Evolutionary conservation across 2,888 invertebrate genomes (phyloP), one percentile per base, ranked within the genome.

Genomic region (Nycteola revayana): DNA sequence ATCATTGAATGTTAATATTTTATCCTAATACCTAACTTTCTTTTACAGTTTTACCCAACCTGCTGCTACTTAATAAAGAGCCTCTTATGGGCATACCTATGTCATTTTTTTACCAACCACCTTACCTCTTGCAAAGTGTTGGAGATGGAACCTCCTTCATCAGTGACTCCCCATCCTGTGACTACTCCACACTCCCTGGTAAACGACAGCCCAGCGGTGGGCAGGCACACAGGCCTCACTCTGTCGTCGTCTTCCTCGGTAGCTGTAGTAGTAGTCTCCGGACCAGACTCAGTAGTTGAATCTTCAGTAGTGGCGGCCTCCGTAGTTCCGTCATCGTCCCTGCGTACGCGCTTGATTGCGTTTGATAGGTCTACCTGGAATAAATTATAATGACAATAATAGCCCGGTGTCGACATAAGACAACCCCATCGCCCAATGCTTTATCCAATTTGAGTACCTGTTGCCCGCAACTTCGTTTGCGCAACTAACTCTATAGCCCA

Each of bases 81-180:
- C n/a, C n/a, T n/a, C n/a, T n/a, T n/a, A n/a, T n/a, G n/a, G n/a
- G n/a, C n/a, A n/a, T n/a, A n/a, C n/a, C n/a, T n/a, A n/a, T n/a
- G n/a, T n/a, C n/a, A n/a, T n/a, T n/a, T n/a, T n/a, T n/a, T n/a
- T n/a, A n/a, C n/a, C n/a, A n/a, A n/a, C n/a, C n/a, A n/a, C 21
- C 33, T n/a, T 30, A 96, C 96, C 89, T 96, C 95, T 68, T 93
- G 91, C 23, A 96, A 78, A 5, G 90, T 92, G 36, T 89, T 89
- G 0, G 95, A 93, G 3, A 93, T 90, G 5, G 90, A 81, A 0
- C 95, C 96, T 8, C 92, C 91, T 60, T 94, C 93, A 44, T 90
- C 89, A 0, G 92, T 90, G 1, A 94, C 93, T 1, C 95, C 95
- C 95, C 95, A 95, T 1, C 95, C 95, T 1, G 93, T 92, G 3